Percentiles rank a stretch among this genome's conserved stretches.
These are phyloP conservation scores for Dromius quadrimaculatus DNA, from an alignment of 2,888 invertebrate species.

Conservation along the genomic window DNA sequence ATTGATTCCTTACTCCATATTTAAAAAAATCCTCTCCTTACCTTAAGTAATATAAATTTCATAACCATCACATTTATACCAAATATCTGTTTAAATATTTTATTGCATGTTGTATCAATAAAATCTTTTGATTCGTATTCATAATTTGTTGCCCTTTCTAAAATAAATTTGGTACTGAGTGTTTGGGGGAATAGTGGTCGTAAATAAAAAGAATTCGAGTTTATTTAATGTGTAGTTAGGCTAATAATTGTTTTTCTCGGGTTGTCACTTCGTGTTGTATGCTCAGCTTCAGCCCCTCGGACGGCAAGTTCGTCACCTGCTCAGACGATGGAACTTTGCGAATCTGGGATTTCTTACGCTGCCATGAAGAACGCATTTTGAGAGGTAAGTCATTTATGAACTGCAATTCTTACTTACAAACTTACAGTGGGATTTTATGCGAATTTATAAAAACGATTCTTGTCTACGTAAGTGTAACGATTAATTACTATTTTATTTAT, in stretches of 20 bases:
- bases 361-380: slow-evolving; percentile 94
- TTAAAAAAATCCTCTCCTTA: slow-evolving; percentile 11
- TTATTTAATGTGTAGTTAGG: slow-evolving; percentile 24
- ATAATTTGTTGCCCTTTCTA: slow-evolving; percentile 24
- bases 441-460: too few relatives aligned
- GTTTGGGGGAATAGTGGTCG: neutral
- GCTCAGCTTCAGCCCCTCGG: slow-evolving; percentile 96
- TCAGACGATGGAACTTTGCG: slow-evolving; percentile 99
- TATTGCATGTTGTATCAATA: slow-evolving; percentile 32
- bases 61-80: slow-evolving; percentile 26
- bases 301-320: slow-evolving; percentile 98
- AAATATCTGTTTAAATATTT: slow-evolving; percentile 3
- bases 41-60: slow-evolving; percentile 24
- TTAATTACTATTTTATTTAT: too few relatives aligned
- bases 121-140: slow-evolving; percentile 17
- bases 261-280: slow-evolving; percentile 52
- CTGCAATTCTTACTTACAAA: too few relatives aligned
- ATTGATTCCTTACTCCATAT: slow-evolving; percentile 19
- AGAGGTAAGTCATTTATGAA: slow-evolving; percentile 70
- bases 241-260: slow-evolving; percentile 34
- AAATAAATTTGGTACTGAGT: slow-evolving; percentile 12
- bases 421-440: too few relatives aligned
- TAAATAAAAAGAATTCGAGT: slow-evolving; percentile 9
- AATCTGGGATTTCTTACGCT: slow-evolving; percentile 98
- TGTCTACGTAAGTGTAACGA: too few relatives aligned